Percentiles rank a stretch among this genome's conserved stretches.
These are phyloP conservation scores for Corticium candelabrum DNA, from an alignment of 37 sponge, comb jelly and placozoan species.

Conservation along the genomic window DNA sequence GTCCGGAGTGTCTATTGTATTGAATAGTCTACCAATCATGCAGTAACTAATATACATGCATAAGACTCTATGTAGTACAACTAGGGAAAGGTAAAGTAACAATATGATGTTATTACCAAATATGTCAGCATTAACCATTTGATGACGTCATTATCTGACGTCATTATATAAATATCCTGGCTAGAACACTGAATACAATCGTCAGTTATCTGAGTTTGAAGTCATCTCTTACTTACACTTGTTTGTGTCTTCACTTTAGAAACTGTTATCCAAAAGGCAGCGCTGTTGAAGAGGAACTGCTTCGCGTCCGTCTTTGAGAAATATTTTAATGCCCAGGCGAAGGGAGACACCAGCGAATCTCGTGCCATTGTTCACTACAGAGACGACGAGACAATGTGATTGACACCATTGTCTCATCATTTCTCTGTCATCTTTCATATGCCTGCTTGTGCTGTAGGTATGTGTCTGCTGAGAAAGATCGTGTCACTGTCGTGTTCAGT, in stretches of 20 bases:
- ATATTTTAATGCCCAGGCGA: conserved; percentile 78
- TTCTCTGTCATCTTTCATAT: background rate
- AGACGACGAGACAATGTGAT: conserved; percentile 91
- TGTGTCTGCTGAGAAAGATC: conserved; percentile 86
- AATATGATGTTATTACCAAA: too few species aligned
- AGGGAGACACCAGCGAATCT: conserved; percentile 38
- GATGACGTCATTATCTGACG: too few species aligned
- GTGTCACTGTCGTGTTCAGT: conserved; percentile 94
- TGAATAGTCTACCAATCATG: too few species aligned
- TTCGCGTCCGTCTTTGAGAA: conserved; percentile 93
- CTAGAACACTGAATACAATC: too few species aligned
- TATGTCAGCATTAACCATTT: too few species aligned
- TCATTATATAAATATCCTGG: too few species aligned
- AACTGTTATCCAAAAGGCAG: conserved; percentile 47
- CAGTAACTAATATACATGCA: too few species aligned
- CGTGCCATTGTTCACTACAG: conserved; percentile 84
- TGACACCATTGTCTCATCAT: background rate
- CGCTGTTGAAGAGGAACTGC: conserved; percentile 91
- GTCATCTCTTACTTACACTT: too few species aligned
- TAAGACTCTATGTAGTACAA: too few species aligned
- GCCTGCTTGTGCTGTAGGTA: conserved; percentile 42
- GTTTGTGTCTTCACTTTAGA: background rate
- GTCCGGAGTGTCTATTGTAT: too few species aligned
- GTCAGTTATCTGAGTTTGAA: too few species aligned
- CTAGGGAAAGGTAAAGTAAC: too few species aligned